phyloP scores from a whole-genome alignment of 2,888 invertebrate genomes.

The Aplocera efformata region DNA sequence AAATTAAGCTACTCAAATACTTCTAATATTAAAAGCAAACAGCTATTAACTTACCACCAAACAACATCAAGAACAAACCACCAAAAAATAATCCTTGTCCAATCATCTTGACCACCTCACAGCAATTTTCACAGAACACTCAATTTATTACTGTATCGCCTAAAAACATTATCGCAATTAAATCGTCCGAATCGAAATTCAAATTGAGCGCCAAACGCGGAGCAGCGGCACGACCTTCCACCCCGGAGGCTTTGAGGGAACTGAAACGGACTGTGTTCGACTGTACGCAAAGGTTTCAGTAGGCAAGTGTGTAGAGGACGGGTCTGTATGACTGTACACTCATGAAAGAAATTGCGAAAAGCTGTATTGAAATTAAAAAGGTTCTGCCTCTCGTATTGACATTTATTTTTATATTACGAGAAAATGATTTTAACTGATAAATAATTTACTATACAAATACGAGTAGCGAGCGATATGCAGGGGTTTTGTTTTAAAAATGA shows the following conservation, averaged over 20 bases:
- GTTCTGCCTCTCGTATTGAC: too few species aligned
- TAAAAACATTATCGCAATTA: conserved; percentile 12
- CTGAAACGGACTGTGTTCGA: conserved; percentile 31
- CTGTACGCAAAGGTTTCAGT: conserved; percentile 25
- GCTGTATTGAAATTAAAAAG: too few species aligned
- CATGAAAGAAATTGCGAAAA: conserved; percentile 11
- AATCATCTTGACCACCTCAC: conserved; percentile 49
- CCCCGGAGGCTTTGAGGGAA: conserved; percentile 26
- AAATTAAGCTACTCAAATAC: too few species aligned
- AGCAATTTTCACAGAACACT: conserved; percentile 36
- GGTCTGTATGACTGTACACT: conserved; percentile 6
- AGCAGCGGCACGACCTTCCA: conserved; percentile 17
- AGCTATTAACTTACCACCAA: conserved; percentile 54
- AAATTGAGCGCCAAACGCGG: conserved; percentile 18
- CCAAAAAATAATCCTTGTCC: conserved; percentile 44
- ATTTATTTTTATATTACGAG: conserved; percentile 1
- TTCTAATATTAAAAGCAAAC: conserved; percentile 6
- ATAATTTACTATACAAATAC: too few species aligned
- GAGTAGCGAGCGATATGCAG: too few species aligned
- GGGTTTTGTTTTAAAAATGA: too few species aligned
- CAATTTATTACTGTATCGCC: conserved; percentile 10
- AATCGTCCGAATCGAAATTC: conserved; percentile 19
- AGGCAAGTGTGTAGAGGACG: too few species aligned
- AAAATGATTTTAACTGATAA: not conserved
- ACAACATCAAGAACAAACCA: conserved; percentile 50